Evolutionary conservation across 2,888 invertebrate genomes (phyloP).

Genomic region (Hymenopus coronatus): DNA sequence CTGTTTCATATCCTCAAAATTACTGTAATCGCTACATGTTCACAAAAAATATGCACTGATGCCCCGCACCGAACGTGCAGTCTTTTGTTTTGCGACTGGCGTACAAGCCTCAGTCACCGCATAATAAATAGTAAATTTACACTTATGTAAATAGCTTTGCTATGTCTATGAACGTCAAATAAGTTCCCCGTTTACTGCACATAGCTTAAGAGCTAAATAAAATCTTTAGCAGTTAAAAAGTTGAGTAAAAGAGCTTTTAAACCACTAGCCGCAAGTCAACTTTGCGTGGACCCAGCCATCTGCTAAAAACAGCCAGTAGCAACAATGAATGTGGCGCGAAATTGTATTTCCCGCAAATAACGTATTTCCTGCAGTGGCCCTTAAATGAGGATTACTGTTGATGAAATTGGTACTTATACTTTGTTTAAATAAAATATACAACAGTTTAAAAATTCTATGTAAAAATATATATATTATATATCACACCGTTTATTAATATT

Average conservation of each 20-base stretch:
- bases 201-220: background rate
- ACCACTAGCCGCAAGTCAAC: conserved; percentile 29
- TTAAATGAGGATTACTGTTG: conserved; percentile 16
- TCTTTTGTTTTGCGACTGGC: conserved; percentile 38
- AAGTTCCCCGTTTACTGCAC: background rate
- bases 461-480: background rate
- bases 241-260: background rate
- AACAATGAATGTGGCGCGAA: conserved; percentile 37
- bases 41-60: conserved; percentile 29
- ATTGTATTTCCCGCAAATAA: conserved; percentile 36
- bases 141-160: background rate
- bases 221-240: background rate
- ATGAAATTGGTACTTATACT: background rate
- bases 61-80: conserved; percentile 29
- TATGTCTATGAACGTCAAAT: background rate
- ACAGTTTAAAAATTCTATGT: background rate
- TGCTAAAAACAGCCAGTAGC: conserved; percentile 36
- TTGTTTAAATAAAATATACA: background rate
- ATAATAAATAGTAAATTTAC: conserved; percentile 30
- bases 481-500: background rate
- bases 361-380: conserved; percentile 35
- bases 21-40: conserved; percentile 30
- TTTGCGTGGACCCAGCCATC: conserved; percentile 35
- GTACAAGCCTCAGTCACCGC: conserved; percentile 35
- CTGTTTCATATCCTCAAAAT: background rate